Conservation (phyloP, 30 jellyfish, hydroid and myxozoan species). For the Aurelia coerulea region DNA sequence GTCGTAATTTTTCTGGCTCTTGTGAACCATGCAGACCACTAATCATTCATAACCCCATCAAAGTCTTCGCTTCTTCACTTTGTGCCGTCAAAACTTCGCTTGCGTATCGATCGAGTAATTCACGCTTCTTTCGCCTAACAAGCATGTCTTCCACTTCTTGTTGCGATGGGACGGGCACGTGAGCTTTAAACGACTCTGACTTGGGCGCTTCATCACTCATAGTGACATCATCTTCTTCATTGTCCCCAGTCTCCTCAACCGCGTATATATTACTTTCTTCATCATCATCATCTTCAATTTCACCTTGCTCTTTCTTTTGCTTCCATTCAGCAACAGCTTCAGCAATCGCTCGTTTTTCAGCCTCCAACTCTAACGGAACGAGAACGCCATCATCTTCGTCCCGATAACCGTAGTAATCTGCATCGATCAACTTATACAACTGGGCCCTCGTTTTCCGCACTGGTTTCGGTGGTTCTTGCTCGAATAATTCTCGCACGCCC, state of each 20-base stretch:
- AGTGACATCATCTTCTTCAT: conserved; percentile 64
- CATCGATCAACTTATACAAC: conserved; percentile 85
- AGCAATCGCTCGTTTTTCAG: conserved; percentile 74
- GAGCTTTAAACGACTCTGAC: conserved; percentile 89
- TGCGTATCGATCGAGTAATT: conserved; percentile 92
- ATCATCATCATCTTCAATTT: conserved; percentile 59
- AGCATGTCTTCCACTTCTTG: conserved; percentile 95
- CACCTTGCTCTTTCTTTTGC: conserved; percentile 81
- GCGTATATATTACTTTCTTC: conserved; percentile 80
- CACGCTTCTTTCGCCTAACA: conserved; percentile 87
- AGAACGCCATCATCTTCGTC: conserved; percentile 96
- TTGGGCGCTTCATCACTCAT: neutral
- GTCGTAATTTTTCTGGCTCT: too few species aligned
- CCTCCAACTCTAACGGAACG: conserved; percentile 79
- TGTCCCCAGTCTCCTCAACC: conserved; percentile 46
- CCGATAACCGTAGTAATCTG: conserved; percentile 97
- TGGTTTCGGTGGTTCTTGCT: conserved; percentile 95
- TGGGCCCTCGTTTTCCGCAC: conserved; percentile 95
- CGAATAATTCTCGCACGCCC: conserved; percentile 98
- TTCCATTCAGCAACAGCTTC: conserved; percentile 93
- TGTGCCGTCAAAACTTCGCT: conserved; percentile 89
- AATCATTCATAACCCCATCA: conserved; percentile 72
- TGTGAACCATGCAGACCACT: too few species aligned
- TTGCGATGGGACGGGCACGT: conserved; percentile 98
- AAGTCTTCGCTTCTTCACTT: conserved; percentile 91